Percentiles rank a stretch among this genome's conserved stretches.
phyloP scores from a whole-genome alignment of 37 sponge, comb jelly and placozoan genomes.

The Diacarnus erythraeanus region DNA sequence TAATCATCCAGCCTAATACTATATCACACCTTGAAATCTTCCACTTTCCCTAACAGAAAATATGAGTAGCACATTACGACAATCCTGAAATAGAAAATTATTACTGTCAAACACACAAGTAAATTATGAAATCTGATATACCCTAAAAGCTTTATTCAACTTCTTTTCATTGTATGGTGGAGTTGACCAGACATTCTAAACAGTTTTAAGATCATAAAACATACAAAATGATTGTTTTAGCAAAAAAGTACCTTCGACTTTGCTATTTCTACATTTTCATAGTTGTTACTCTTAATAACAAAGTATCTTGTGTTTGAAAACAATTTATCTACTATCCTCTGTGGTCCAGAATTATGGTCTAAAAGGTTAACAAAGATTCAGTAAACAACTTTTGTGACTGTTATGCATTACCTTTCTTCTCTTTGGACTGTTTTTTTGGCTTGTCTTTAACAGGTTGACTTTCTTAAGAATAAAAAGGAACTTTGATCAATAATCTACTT shows the following conservation, averaged over 20 bases:
- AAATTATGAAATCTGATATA: background rate
- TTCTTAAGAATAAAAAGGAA: background rate
- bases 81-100: conserved; percentile 42
- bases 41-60: conserved; percentile 98
- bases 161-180: conserved; percentile 92
- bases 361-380: too few relatives aligned
- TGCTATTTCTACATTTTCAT: conserved; percentile 93
- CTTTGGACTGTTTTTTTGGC: background rate
- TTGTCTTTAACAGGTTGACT: background rate
- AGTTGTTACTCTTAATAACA: conserved; percentile 98
- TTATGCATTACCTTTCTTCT: conserved; percentile 4
- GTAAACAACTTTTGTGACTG: too few relatives aligned
- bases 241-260: conserved; percentile 51
- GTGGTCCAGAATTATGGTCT: conserved; percentile 42
- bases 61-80: conserved; percentile 89
- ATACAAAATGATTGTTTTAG: background rate
- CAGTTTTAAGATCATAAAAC: background rate
- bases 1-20: background rate
- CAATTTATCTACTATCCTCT: conserved; percentile 71
- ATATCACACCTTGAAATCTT: conserved; percentile 82
- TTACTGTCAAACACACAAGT: too few relatives aligned
- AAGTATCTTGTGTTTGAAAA: conserved; percentile 92
- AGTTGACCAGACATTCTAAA: conserved; percentile 93
- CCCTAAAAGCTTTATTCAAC: conserved; percentile 84
- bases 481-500: too few relatives aligned